Percentiles rank a stretch among this genome's conserved stretches.
Conservation (phyloP, 2,113 vertebrate genomes). For the Circaetus gallicus region DNA sequence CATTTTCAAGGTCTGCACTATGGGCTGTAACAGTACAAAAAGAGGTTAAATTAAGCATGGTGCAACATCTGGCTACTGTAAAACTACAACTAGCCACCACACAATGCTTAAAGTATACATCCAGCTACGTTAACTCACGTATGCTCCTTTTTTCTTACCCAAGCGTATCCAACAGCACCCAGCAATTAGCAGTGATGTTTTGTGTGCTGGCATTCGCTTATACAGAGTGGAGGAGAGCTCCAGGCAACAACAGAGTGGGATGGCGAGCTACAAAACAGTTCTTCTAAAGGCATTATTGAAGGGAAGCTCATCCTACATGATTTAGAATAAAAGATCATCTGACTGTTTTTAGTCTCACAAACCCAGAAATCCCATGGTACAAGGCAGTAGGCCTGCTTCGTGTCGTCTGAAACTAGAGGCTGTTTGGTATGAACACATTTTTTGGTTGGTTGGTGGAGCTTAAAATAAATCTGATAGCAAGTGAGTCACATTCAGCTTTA, state of each 20-base stretch:
- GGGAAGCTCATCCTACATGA: background rate
- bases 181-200: background rate
- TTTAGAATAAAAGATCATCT: background rate
- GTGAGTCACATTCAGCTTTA: background rate
- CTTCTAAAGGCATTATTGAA: background rate
- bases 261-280: background rate
- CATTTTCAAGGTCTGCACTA: background rate
- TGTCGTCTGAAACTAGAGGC: background rate
- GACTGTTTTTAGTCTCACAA: background rate
- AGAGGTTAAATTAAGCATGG: background rate
- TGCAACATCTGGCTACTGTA: background rate
- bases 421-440: fast-evolving
- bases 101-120: background rate
- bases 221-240: background rate
- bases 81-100: background rate
- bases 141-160: background rate
- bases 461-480: background rate
- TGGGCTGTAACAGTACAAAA: background rate
- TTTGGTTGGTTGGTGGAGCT: background rate
- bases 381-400: background rate
- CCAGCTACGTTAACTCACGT: background rate
- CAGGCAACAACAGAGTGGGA: background rate
- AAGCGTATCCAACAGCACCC: background rate
- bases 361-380: background rate
- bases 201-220: background rate